Evolutionary conservation across 2,113 vertebrate genomes (phyloP), one percentile per base, ranked within the genome.

Genomic region (Gobius niger): DNA sequence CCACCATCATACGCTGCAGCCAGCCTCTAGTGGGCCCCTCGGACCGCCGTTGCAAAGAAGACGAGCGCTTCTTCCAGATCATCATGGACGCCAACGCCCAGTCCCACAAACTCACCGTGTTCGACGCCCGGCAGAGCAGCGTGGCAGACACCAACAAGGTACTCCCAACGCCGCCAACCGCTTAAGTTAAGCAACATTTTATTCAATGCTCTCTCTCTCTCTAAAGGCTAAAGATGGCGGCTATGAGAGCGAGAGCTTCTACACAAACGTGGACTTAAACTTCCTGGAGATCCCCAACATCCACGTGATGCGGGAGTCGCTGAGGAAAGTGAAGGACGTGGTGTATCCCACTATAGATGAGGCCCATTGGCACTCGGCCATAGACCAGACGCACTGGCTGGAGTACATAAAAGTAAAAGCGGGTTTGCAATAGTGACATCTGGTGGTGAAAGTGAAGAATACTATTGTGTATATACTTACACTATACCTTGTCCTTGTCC

Each of bases 21-120:
- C 96, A 99, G 85, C 97, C 97, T 0, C 82, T 96, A 1, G 95
- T 99, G 1, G 97, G 96, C 19, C 95, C 95, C 0, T 93, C 89
- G 12, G 96, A 98, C 84, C 96, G 95, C 3, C 94, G 94, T 63
- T 97, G 96, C 77, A 98, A 96, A 87, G 97, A 99, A 70, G 97
- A 99, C n/a, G 97, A 98, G 56, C 96, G 93, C 66, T 95, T 95
- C 59, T 88, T 99, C 68, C 97, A 99, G 60, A 94, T 94, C 19
- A 95, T 99, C 84, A 97, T 99, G 95, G 96, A 99, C 34, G 96
- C 96, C 78, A 99, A 99, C 1, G 97, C 97, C 44, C 97, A 99
- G 83, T 98, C 96, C 12, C 97, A 99, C 80, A 99, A 98, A 77
- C 94, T 99, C 18, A 93, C 91, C 75, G 94, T 99, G 82, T 99